A percentile compares a stretch with the other conserved stretches of the same genome.
phyloP scores from a whole-genome alignment of 2,113 vertebrate species.

The Tor tambroides region DNA sequence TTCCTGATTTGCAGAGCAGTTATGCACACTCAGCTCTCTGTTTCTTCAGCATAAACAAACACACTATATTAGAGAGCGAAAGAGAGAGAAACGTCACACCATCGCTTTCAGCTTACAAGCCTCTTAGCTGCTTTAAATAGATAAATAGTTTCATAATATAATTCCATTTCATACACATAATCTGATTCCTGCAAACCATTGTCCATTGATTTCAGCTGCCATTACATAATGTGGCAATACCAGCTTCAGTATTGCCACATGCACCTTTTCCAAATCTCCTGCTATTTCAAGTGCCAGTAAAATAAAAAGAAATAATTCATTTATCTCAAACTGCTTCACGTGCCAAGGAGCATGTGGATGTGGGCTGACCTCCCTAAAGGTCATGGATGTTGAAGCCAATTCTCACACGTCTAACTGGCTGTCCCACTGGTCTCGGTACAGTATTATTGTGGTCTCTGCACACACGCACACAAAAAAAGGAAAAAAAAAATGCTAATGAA shows the following conservation, averaged over 20 bases:
- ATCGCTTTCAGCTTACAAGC: not conserved
- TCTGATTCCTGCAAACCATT: not conserved
- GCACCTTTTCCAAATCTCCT: no score
- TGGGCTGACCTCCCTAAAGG: not conserved
- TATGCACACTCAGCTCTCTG: conserved; percentile 6
- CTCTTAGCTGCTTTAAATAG: not conserved
- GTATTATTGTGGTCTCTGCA: not conserved
- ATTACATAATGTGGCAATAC: not conserved
- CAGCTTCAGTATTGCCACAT: not conserved
- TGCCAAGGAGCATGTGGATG: not conserved
- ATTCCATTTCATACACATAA: not conserved
- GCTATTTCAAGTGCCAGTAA: not conserved
- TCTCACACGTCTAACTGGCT: not conserved
- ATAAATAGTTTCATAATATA: not conserved
- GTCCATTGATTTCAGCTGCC: not conserved
- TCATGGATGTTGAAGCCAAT: not conserved
- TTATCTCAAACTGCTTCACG: not conserved
- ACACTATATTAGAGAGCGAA: not conserved
- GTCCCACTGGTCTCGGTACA: not conserved
- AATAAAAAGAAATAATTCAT: not conserved
- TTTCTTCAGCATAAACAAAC: not conserved
- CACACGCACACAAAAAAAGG: no score
- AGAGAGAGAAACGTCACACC: not conserved
- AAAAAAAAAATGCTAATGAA: not conserved
- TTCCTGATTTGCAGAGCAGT: not conserved